Base-by-base conservation (phyloP, 2,888 invertebrate species). In the Mayetiola destructor region DNA sequence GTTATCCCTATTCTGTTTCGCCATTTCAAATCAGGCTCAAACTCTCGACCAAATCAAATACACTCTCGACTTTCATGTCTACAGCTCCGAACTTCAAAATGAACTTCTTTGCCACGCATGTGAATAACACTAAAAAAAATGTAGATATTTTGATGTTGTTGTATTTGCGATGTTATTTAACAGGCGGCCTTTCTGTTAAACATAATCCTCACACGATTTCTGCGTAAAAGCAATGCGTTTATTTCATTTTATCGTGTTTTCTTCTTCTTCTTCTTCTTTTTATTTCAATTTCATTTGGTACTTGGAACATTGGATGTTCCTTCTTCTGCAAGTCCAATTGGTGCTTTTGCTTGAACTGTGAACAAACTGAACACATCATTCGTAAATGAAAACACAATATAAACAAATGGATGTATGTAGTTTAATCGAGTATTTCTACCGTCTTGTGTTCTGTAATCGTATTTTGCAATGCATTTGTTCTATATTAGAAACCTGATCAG, bases 131-230 rank as follows among this genome's bases (percentile, higher is more conserved):
- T 32, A 32, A 6, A 12, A 12, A 32, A 32, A 32, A 12, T 32
- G 32, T 32, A 32, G 32, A 32, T 32, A 12, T 32, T 12, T 32
- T 14, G 16, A 39, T 39, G n/a, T n/a, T n/a, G n/a, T n/a, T n/a
- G n/a, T n/a, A n/a, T n/a, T n/a, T n/a, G n/a, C n/a, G n/a, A 16
- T 39, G n/a, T 14, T 10, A 35, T 55, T 35, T 36, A 12, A 53
- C 20, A 40, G 56, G 37, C 56, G 56, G 56, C 20, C 27, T 56
- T 56, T 56, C 37, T 52, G 53, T 57, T 21, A 54, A 54, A 57
- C 54, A 57, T 57, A 57, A 57, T 57, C 57, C 57, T 57, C 39
- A 54, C 57, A 57, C 53, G 40, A 57, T 37, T 57, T 54, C 54
- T 52, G 23, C 53, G 52, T 57, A 52, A 37, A 48, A 16, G 14